Evolutionary conservation across 2,888 invertebrate genomes (phyloP).

Genomic region (Drosophila mercatorum): DNA sequence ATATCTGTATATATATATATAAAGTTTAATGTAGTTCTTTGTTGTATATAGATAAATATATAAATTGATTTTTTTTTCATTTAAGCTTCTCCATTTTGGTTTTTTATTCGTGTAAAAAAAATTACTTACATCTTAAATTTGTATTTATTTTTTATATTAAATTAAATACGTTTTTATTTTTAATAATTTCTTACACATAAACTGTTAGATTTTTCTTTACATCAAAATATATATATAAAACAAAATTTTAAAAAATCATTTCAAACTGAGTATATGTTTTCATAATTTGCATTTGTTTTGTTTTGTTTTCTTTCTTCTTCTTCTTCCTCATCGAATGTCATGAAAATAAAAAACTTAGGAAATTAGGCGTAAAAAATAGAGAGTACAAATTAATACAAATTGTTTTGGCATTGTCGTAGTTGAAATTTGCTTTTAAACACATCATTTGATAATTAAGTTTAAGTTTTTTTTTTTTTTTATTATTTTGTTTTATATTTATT

Average conservation of each 20-base stretch:
- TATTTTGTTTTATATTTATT: constrained; percentile 10
- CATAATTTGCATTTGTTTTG: constrained; percentile 25
- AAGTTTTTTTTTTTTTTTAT: not conserved
- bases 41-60: constrained; percentile 38
- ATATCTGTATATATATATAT: constrained; percentile 38
- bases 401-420: constrained; percentile 54
- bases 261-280: constrained; percentile 41
- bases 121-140: constrained; percentile 62
- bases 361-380: constrained; percentile 7
- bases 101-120: constrained; percentile 63
- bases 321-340: constrained; percentile 15
- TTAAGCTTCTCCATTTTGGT: constrained; percentile 26
- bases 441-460: constrained; percentile 6
- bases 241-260: constrained; percentile 21
- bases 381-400: constrained; percentile 33
- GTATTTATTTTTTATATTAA: constrained; percentile 47
- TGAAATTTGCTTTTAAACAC: constrained; percentile 1
- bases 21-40: constrained; percentile 24
- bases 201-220: constrained; percentile 37
- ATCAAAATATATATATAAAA: constrained; percentile 30
- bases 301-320: not conserved
- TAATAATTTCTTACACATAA: constrained; percentile 59
- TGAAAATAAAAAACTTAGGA: constrained; percentile 20
- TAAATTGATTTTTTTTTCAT: constrained; percentile 32
- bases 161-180: constrained; percentile 45